These are phyloP conservation scores for Anomalospiza imberbis DNA, from an alignment of 2,797 vertebrate species.

Conservation along the genomic window DNA sequence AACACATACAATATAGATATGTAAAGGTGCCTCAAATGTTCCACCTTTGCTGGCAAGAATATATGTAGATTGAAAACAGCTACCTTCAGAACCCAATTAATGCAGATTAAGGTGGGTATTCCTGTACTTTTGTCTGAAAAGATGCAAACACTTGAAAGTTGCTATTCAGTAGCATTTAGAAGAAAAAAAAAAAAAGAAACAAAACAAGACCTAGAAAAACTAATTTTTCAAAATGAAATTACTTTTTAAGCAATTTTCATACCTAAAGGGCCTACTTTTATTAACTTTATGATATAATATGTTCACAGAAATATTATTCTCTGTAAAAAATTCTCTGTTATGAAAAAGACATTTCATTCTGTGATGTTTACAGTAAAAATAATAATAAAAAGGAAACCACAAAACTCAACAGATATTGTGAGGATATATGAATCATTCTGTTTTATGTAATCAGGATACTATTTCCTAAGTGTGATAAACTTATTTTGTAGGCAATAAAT, in stretches of 20 bases:
- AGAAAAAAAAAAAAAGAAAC: background rate
- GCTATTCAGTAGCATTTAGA: background rate
- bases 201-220: background rate
- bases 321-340: background rate
- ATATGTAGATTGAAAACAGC: background rate
- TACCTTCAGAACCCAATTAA: background rate
- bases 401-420: background rate
- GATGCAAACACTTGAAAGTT: background rate
- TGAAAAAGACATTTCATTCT: background rate
- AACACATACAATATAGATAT: background rate
- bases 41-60: background rate
- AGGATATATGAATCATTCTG: background rate
- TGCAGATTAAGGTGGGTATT: background rate
- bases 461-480: background rate
- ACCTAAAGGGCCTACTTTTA: background rate
- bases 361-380: background rate
- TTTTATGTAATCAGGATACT: background rate
- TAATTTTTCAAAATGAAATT: background rate
- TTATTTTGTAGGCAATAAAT: background rate
- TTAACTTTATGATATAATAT: background rate
- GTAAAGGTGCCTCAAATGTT: background rate
- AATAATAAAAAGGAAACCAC: background rate
- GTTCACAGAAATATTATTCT: background rate
- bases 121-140: background rate
- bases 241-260: background rate